Base-by-base conservation (phyloP, 2,797 vertebrate genomes). In the Mormyrus proboscirostris region DNA sequence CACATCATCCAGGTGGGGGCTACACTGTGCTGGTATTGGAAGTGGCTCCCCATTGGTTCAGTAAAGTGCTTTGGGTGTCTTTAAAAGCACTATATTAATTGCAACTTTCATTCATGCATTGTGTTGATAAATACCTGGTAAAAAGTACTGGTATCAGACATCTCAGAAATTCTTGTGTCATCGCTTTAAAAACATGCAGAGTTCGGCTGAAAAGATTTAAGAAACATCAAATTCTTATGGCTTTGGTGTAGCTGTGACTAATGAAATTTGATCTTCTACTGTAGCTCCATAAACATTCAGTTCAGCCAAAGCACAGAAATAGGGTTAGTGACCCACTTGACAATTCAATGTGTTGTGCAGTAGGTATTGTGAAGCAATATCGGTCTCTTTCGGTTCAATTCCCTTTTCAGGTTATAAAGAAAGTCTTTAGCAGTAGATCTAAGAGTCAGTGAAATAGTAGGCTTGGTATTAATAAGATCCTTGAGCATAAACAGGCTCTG, bases 291-390 rank as follows among this genome's bases (percentile, higher is more conserved):
- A 88, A 88, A 65, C 55, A 65, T 25, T 88, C 55, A 88, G 59
- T 88, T 59, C 86, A 47, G 86, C 55, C 44, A 44, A 62, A 88
- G 57, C 57, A 88, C n/a, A 88, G 33, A 44, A 82, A 50, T 50
- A 73, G 92, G 93, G 90, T 89, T 91, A 86, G 89, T 94, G 94
- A 95, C 94, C 94, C 94, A 94, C 93, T 94, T 94, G 94, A 93
- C 92, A 44, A 87, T 89, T 88, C 91, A 91, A 90, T 69, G 55
- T 91, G 90, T 90, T 14, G 65, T 93, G 89, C 91, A 88, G 90
- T 57, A 90, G 91, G 91, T 91, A 92, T 91, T 84, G 7, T 76
- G 90, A 22, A 89, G 88, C 90, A 50, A 83, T 84, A 82, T 90
- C 50, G 88, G 86, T 57, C 79, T 90, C 57, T 90, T 90, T 90